Evolutionary conservation across 1,140 invertebrate species (phyloP).

Genomic region (Adelges cooleyi): DNA sequence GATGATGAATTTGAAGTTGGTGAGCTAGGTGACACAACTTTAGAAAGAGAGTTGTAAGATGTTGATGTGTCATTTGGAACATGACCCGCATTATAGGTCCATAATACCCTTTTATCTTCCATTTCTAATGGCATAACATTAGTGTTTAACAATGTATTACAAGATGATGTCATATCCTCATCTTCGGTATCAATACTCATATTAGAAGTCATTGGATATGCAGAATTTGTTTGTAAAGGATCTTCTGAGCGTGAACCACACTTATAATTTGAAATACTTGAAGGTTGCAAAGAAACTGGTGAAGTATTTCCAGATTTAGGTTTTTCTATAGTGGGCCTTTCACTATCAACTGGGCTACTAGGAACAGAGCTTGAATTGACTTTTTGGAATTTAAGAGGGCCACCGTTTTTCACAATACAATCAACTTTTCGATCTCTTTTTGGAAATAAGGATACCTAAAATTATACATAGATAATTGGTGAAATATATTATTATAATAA

Average conservation of each 20-base stretch:
- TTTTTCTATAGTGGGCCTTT: conserved; percentile 39
- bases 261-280: conserved; percentile 41
- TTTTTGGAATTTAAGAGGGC: conserved; percentile 39
- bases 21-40: conserved; percentile 52
- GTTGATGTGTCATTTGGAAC: not conserved
- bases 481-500: not conserved
- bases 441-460: conserved; percentile 20
- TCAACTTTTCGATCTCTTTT: conserved; percentile 46
- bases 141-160: conserved; percentile 79
- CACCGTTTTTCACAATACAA: conserved; percentile 43
- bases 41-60: conserved; percentile 7
- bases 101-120: conserved; percentile 57
- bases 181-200: conserved; percentile 85
- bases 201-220: conserved; percentile 58
- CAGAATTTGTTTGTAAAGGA: conserved; percentile 51
- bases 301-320: conserved; percentile 38
- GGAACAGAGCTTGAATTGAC: conserved; percentile 61
- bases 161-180: conserved; percentile 81
- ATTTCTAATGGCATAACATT: conserved; percentile 47
- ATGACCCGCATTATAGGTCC: conserved; percentile 69
- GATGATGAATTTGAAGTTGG: conserved; percentile 65
- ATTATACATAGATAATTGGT: not conserved
- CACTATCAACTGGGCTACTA: conserved; percentile 55
- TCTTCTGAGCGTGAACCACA: conserved; percentile 63
- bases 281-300: conserved; percentile 38